Percentiles rank a stretch among this genome's conserved stretches.
Conservation (phyloP, 2,797 vertebrate genomes). For the Spinus pinus region DNA sequence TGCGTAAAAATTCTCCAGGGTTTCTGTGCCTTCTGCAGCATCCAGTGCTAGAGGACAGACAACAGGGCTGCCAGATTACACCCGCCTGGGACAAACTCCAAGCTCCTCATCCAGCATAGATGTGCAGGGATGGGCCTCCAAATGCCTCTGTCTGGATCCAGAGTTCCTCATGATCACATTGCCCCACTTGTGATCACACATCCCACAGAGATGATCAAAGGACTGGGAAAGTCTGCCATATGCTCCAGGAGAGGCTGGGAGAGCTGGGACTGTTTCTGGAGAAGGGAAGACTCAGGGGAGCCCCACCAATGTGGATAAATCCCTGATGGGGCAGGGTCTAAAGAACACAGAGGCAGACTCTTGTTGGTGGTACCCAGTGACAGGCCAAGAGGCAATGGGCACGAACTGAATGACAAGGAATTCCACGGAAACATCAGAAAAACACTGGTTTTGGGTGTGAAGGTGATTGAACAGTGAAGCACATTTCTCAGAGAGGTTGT, state of each 20-base stretch:
- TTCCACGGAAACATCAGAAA: not conserved
- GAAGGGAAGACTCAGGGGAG: not conserved
- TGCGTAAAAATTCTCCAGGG: not conserved
- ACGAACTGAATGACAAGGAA: not conserved
- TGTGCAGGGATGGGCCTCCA: not conserved
- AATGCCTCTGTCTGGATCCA: not conserved
- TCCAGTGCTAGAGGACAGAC: not conserved
- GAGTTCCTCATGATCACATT: not conserved
- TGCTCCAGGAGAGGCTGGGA: not conserved
- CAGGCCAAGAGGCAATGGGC: not conserved
- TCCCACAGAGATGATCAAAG: not conserved
- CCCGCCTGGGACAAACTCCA: not conserved
- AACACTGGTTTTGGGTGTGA: not conserved
- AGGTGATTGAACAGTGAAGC: not conserved
- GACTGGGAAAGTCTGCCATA: not conserved
- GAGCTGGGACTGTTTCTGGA: not conserved
- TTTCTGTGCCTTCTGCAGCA: not conserved
- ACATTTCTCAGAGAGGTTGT: not conserved
- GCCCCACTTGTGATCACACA: not conserved
- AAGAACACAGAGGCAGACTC: not conserved
- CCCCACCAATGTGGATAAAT: not conserved
- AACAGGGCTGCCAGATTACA: not conserved
- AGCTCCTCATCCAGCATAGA: not conserved
- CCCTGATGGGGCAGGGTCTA: not conserved
- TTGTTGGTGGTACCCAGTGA: not conserved